A percentile compares a stretch with the other conserved stretches of the same genome.
Evolutionary conservation across 2,797 vertebrate species (phyloP).

Genomic region (Sebastes diploproa): DNA sequence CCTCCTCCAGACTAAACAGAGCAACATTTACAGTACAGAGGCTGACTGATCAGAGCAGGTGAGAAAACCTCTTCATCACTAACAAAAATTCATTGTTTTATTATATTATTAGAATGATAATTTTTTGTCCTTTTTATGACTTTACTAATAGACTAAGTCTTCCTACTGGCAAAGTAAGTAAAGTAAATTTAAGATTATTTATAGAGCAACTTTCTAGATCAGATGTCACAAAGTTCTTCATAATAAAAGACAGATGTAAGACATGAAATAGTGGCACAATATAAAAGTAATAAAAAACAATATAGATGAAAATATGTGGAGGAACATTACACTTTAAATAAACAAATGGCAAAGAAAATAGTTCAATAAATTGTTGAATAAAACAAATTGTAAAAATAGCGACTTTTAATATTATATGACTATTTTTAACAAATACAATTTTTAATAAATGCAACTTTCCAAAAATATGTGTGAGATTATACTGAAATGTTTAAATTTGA

Average conservation of each 20-base stretch:
- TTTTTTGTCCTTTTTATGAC: not conserved
- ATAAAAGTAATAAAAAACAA: too few species aligned
- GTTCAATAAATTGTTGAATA: too few species aligned
- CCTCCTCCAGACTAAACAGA: not conserved
- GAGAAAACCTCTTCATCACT: not conserved
- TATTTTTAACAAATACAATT: too few species aligned
- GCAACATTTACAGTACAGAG: not conserved
- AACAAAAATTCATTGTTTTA: not conserved
- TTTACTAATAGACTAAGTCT: rapidly evolving
- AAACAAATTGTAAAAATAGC: too few species aligned
- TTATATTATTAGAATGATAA: not conserved
- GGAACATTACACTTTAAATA: not conserved
- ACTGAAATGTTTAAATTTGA: not conserved
- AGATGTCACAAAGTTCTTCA: not conserved
- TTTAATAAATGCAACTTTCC: too few species aligned
- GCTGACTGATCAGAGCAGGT: not conserved
- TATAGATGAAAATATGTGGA: not conserved
- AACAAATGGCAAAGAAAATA: rapidly evolving
- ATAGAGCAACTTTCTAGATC: not conserved
- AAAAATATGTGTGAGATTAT: not conserved
- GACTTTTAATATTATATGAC: too few species aligned
- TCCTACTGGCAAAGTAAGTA: too few species aligned
- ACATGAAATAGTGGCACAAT: too few species aligned
- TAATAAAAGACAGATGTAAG: too few species aligned
- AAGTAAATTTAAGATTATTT: rapidly evolving